phyloP scores from a whole-genome alignment of 1,140 invertebrate genomes.

The Vanessa atalanta region DNA sequence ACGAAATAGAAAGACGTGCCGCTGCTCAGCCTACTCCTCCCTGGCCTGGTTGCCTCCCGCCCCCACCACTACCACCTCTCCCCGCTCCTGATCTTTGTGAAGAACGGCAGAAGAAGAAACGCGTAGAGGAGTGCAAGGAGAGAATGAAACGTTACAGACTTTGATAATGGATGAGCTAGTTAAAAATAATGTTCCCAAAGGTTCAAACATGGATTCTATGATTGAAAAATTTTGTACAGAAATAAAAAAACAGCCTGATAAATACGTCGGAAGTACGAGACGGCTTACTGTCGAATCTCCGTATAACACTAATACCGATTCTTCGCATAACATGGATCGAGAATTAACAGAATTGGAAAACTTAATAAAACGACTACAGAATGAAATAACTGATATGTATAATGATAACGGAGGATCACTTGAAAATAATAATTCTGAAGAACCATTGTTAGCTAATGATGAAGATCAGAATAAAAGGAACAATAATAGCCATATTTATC shows the following conservation, averaged over 20 bases:
- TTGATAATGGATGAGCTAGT: conserved; percentile 48
- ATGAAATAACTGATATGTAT: conserved; percentile 49
- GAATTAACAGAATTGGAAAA: conserved; percentile 56
- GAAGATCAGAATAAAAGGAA: background rate
- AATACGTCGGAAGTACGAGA: conserved; percentile 36
- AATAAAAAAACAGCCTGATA: conserved; percentile 29
- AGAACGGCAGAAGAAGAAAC: conserved; percentile 41
- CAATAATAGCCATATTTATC: background rate
- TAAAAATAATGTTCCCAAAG: conserved; percentile 10
- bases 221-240: conserved; percentile 43
- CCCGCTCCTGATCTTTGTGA: conserved; percentile 52
- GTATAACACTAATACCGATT: conserved; percentile 24
- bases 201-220: conserved; percentile 34
- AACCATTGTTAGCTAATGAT: background rate
- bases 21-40: conserved; percentile 46
- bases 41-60: conserved; percentile 53
- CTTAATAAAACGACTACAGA: conserved; percentile 54
- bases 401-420: conserved; percentile 23
- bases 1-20: conserved; percentile 43
- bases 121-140: conserved; percentile 51
- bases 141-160: conserved; percentile 54
- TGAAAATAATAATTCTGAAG: conserved; percentile 6
- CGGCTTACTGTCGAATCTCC: conserved; percentile 44
- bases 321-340: conserved; percentile 48
- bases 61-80: conserved; percentile 45